Evolutionary conservation across 1,140 invertebrate genomes (phyloP).

Genomic region (Dendrolimus punctatus): DNA sequence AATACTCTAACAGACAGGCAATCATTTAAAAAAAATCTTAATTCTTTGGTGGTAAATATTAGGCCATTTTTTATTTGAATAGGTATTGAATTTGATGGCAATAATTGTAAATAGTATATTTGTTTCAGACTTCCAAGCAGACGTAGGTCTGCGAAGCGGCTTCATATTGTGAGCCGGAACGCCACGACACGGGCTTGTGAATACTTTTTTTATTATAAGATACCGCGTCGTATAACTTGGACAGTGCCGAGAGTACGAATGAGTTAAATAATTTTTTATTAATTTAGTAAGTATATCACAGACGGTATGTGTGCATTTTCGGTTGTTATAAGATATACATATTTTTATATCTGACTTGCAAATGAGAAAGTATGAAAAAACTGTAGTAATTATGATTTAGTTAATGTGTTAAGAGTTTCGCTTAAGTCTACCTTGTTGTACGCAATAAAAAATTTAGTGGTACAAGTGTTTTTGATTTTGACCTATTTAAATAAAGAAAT

Average conservation of each 20-base stretch:
- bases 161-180: conserved; percentile 40
- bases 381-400: conserved; percentile 60
- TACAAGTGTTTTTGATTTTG: conserved; percentile 32
- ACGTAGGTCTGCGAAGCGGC: conserved; percentile 47
- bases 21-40: no score
- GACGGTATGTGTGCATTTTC: conserved; percentile 55
- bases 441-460: conserved; percentile 64
- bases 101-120: conserved; percentile 10
- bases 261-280: conserved; percentile 34
- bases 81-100: not conserved
- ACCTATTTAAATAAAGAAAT: no score
- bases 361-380: conserved; percentile 45
- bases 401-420: conserved; percentile 56
- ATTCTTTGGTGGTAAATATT: no score
- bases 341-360: conserved; percentile 64
- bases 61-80: no score
- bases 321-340: conserved; percentile 58
- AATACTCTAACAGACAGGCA: no score
- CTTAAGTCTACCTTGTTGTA: conserved; percentile 67
- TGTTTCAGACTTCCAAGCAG: conserved; percentile 42
- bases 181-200: conserved; percentile 45
- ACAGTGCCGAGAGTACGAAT: conserved; percentile 23
- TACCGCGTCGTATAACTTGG: conserved; percentile 41
- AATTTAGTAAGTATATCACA: conserved; percentile 42
- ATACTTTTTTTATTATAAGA: conserved; percentile 45